Evolutionary conservation across 2,113 vertebrate species (phyloP).

Genomic region (Pterocles gutturalis): DNA sequence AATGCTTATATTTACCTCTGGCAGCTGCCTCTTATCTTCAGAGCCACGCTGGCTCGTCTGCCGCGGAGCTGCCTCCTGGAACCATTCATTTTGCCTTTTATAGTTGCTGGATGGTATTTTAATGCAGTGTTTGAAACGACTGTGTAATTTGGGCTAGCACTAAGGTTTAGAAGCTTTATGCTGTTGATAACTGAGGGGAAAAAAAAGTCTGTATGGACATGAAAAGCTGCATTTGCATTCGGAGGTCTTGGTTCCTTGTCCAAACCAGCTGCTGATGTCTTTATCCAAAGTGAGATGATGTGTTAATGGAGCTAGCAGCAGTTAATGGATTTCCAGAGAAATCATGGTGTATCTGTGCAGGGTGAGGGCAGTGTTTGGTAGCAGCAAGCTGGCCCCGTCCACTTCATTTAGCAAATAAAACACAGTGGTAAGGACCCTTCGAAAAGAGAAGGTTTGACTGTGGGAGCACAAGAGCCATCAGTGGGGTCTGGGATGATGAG

Average conservation of each 20-base stretch:
- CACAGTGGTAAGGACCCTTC: background rate
- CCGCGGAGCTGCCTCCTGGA: background rate
- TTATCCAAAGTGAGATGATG: background rate
- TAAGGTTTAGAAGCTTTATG: background rate
- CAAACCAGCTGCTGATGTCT: background rate
- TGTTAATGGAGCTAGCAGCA: background rate
- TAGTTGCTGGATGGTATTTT: constrained; percentile 40
- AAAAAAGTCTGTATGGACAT: background rate
- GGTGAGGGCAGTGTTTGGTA: background rate
- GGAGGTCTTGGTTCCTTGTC: background rate
- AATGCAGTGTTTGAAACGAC: background rate
- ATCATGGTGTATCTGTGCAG: fast-evolving
- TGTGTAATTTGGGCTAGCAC: fast-evolving
- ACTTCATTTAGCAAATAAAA: background rate
- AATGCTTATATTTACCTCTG: background rate
- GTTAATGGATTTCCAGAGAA: background rate
- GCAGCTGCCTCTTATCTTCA: constrained; percentile 58
- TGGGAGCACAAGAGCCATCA: background rate
- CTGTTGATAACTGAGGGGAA: background rate
- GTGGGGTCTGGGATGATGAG: no score
- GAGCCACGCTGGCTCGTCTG: constrained; percentile 2
- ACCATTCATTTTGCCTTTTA: constrained; percentile 30
- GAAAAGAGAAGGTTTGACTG: background rate
- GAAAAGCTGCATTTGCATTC: background rate
- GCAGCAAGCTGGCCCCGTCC: background rate